Evolutionary conservation across 2,888 invertebrate species (phyloP).

Genomic region (Phania funesta): DNA sequence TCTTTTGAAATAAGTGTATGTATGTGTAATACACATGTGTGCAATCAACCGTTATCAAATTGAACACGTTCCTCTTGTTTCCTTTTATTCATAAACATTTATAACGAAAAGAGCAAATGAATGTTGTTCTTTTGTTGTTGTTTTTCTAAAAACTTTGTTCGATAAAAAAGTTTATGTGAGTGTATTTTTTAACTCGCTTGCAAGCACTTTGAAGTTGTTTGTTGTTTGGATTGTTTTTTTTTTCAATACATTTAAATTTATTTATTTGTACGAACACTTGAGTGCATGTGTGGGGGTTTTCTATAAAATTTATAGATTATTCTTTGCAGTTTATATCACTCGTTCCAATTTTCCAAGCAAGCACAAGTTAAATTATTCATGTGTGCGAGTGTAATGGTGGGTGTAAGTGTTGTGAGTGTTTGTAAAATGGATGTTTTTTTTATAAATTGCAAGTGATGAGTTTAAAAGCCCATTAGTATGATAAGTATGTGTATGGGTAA

Average conservation of each 20-base stretch:
- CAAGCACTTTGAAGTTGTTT: slow-evolving; percentile 50
- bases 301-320: slow-evolving; percentile 52
- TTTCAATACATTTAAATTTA: slow-evolving; percentile 31
- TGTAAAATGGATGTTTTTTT: slow-evolving; percentile 16
- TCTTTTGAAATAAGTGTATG: not conserved
- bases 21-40: slow-evolving; percentile 60
- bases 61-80: slow-evolving; percentile 59
- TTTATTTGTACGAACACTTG: not conserved
- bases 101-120: slow-evolving; percentile 30
- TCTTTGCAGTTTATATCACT: slow-evolving; percentile 48
- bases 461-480: slow-evolving; percentile 63
- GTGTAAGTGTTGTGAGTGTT: slow-evolving; percentile 41
- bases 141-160: slow-evolving; percentile 38
- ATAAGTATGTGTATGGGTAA: slow-evolving; percentile 51
- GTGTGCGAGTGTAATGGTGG: slow-evolving; percentile 38
- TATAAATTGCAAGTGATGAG: slow-evolving; percentile 63
- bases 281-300: not conserved
- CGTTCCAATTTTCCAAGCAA: slow-evolving; percentile 12
- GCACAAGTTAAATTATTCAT: slow-evolving; percentile 19
- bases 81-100: slow-evolving; percentile 46
- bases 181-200: slow-evolving; percentile 37
- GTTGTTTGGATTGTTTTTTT: slow-evolving; percentile 30
- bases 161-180: slow-evolving; percentile 48
- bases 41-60: slow-evolving; percentile 74
- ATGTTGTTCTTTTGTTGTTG: slow-evolving; percentile 7